Percentiles rank a stretch among this genome's conserved stretches.
These are phyloP conservation scores for Carcina quercana DNA, from an alignment of 2,888 invertebrate species.

Conservation along the genomic window DNA sequence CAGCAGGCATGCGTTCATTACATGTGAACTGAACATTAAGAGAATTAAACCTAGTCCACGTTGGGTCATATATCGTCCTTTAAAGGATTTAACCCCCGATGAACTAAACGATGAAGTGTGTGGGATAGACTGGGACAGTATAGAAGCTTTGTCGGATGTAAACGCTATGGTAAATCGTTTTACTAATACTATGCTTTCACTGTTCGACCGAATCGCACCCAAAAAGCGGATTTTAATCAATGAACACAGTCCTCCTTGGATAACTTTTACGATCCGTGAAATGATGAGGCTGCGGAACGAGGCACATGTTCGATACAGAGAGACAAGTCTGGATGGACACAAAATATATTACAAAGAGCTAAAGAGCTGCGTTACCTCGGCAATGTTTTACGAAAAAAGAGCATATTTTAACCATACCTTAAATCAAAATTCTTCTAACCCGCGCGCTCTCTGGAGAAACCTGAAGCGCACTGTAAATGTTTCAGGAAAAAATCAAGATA, in stretches of 20 bases:
- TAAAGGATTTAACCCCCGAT: constrained; percentile 2
- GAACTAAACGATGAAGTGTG: not conserved
- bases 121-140: not conserved
- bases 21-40: constrained; percentile 3
- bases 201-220: constrained; percentile 2
- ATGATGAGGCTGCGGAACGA: constrained; percentile 5
- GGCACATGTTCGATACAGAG: not conserved
- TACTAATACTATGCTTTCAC: not conserved
- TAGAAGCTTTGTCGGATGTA: not conserved
- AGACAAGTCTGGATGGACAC: not conserved
- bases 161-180: not conserved
- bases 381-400: constrained; percentile 2
- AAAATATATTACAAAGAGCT: constrained; percentile 1
- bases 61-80: not conserved
- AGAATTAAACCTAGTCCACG: not conserved
- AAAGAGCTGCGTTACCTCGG: not conserved
- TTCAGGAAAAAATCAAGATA: not conserved
- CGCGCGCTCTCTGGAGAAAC: not conserved
- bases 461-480: not conserved
- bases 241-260: constrained; percentile 3
- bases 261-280: constrained; percentile 1
- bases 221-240: not conserved
- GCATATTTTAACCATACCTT: constrained; percentile 2
- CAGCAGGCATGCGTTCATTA: constrained; percentile 3
- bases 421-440: not conserved